A percentile compares a stretch with the other conserved stretches of the same genome.
Evolutionary conservation across 2,888 invertebrate genomes (phyloP).

Genomic region (Trileptium ribeirensis): DNA sequence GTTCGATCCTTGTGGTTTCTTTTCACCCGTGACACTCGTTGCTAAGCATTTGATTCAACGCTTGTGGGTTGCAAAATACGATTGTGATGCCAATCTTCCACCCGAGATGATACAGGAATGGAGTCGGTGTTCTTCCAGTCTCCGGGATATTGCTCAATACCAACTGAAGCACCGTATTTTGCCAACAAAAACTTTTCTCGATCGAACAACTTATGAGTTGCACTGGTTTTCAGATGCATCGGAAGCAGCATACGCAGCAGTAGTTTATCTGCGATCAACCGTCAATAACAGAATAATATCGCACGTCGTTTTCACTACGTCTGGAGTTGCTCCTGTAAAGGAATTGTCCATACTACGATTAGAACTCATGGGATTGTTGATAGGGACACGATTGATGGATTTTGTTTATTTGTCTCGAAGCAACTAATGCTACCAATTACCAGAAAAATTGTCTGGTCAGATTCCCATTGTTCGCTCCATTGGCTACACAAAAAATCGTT

Average conservation of each 20-base stretch:
- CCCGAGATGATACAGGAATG: neutral
- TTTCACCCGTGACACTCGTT: too few relatives aligned
- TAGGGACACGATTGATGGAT: constrained; percentile 22
- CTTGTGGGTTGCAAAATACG: neutral
- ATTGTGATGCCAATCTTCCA: neutral
- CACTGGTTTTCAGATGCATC: constrained; percentile 39
- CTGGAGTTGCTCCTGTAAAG: constrained; percentile 39
- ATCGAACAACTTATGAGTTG: neutral
- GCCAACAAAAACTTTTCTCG: neutral
- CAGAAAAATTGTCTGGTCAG: constrained; percentile 31
- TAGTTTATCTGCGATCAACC: constrained; percentile 31
- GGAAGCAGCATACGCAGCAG: constrained; percentile 34
- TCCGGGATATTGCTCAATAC: neutral
- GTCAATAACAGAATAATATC: neutral
- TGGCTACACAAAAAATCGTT: constrained; percentile 31
- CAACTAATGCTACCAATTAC: constrained; percentile 34
- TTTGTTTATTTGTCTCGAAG: constrained; percentile 27
- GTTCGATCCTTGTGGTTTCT: too few relatives aligned
- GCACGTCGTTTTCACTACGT: constrained; percentile 30
- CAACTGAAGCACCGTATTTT: neutral
- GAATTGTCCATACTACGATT: constrained; percentile 34
- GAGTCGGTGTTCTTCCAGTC: neutral
- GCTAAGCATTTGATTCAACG: neutral
- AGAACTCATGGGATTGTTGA: constrained; percentile 11
- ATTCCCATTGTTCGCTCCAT: constrained; percentile 33